Conservation (phyloP, 2,113 vertebrate genomes). For the Nycticebus coucang region DNA sequence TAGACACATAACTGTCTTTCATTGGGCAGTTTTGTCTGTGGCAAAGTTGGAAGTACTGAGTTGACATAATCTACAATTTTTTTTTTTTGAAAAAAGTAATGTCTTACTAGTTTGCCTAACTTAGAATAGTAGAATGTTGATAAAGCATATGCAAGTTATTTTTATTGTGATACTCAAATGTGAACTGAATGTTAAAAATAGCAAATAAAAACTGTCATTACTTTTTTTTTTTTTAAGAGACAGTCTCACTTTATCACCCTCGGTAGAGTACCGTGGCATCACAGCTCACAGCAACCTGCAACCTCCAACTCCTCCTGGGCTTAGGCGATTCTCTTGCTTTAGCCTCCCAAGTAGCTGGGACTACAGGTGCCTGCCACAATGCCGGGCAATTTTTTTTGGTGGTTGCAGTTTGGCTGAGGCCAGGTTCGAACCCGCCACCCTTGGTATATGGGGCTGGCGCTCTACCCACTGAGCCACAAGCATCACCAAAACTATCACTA, state of each 20-base stretch:
- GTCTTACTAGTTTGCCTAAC: background rate
- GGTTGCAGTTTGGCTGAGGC: too few species aligned
- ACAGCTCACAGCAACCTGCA: too few species aligned
- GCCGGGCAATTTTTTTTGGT: too few species aligned
- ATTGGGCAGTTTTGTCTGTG: background rate
- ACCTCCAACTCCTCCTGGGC: too few species aligned
- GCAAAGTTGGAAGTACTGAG: background rate
- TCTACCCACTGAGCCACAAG: too few species aligned
- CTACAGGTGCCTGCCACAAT: too few species aligned
- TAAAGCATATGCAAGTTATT: background rate
- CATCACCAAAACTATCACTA: background rate
- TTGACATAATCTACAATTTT: constrained; percentile 6
- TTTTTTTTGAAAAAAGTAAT: background rate
- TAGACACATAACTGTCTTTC: constrained; percentile 17
- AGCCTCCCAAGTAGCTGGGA: too few species aligned
- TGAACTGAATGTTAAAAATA: constrained; percentile 7
- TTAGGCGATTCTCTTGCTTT: too few species aligned
- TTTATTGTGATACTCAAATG: constrained; percentile 39
- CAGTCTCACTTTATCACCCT: too few species aligned
- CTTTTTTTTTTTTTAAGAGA: background rate
- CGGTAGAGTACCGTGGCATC: too few species aligned
- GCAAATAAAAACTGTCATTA: constrained; percentile 43
- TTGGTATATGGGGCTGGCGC: too few species aligned
- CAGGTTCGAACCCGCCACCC: too few species aligned
- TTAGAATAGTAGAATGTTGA: background rate